These are phyloP conservation scores for Florisuga fusca DNA, from an alignment of 2,797 vertebrate species.

Conservation along the genomic window DNA sequence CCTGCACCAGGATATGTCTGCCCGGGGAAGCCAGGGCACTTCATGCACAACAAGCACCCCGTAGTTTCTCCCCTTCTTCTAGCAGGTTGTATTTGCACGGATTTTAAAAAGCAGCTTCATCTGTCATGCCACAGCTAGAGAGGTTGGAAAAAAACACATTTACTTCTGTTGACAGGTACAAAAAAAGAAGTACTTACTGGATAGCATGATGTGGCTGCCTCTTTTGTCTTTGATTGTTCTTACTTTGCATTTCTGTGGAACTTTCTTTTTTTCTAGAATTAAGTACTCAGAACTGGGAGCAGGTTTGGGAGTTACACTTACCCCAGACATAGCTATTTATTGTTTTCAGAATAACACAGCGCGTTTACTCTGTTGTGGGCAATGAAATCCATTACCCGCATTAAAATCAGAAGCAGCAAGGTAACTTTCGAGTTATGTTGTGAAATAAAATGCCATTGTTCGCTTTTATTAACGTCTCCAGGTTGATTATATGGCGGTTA, in stretches of 20 bases:
- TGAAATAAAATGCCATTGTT: constrained; percentile 23
- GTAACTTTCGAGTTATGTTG: constrained; percentile 54
- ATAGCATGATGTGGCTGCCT: neutral
- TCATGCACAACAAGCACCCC: neutral
- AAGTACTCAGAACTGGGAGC: neutral
- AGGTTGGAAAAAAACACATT: neutral
- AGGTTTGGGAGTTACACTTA: neutral
- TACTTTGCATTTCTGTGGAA: neutral
- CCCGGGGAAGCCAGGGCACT: rapidly evolving
- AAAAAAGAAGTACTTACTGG: neutral
- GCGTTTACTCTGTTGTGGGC: neutral
- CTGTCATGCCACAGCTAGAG: neutral
- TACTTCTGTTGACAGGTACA: neutral
- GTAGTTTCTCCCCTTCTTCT: neutral
- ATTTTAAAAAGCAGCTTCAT: neutral
- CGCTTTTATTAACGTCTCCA: neutral
- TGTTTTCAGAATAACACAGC: neutral
- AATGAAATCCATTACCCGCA: constrained; percentile 1
- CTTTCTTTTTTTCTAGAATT: neutral
- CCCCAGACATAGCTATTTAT: neutral
- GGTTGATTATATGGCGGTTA: constrained; percentile 8
- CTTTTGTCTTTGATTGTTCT: neutral
- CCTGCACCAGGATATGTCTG: neutral
- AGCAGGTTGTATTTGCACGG: neutral
- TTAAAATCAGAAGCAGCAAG: constrained; percentile 15